A percentile compares a stretch with the other conserved stretches of the same genome.
phyloP scores from a whole-genome alignment of 2,113 vertebrate genomes.

The Paraplagusia blochii region DNA sequence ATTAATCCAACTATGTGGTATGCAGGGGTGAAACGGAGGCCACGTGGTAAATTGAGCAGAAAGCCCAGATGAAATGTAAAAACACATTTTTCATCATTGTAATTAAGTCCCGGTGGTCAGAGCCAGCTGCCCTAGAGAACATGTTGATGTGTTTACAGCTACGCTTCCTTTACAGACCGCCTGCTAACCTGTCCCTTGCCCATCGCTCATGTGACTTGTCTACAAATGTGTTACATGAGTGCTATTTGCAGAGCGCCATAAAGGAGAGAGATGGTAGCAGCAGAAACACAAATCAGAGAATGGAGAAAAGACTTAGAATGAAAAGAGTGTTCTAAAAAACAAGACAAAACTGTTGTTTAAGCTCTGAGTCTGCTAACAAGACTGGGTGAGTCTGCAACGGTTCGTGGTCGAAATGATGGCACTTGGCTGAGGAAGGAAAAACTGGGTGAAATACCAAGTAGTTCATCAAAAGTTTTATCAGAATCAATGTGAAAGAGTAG shows the following conservation, averaged over 20 bases:
- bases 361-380: too few relatives aligned
- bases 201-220: background rate
- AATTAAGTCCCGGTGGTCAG: background rate
- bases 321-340: constrained; percentile 1
- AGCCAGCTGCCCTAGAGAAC: background rate
- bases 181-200: background rate
- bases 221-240: background rate
- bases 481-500: background rate
- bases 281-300: background rate
- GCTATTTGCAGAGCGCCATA: constrained; percentile 3
- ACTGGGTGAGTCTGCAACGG: too few relatives aligned
- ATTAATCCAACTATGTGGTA: background rate
- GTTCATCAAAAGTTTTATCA: too few relatives aligned
- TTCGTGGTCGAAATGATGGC: background rate
- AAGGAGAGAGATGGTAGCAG: background rate
- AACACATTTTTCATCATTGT: background rate
- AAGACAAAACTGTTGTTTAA: background rate
- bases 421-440: background rate
- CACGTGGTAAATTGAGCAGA: background rate
- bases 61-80: constrained; percentile 3
- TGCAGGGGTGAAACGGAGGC: background rate
- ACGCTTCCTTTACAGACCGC: background rate
- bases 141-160: constrained; percentile 9
- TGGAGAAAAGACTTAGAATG: background rate
- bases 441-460: background rate